A percentile compares a stretch with the other conserved stretches of the same genome.
These are phyloP conservation scores for Heliconius cydno DNA, from an alignment of 2,888 invertebrate species.

Conservation along the genomic window DNA sequence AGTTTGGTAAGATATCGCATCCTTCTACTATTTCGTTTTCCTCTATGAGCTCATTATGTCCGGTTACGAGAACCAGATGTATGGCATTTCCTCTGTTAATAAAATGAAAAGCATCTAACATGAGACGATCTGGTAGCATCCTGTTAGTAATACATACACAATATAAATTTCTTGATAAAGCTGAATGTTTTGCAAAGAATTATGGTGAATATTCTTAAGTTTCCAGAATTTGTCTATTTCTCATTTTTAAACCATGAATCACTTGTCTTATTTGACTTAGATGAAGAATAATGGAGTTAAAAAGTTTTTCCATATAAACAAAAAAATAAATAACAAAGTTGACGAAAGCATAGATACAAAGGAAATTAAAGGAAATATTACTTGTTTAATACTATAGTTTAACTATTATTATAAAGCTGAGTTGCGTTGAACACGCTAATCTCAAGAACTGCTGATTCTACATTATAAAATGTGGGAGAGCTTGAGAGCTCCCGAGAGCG, in stretches of 20 bases:
- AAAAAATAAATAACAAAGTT: background rate
- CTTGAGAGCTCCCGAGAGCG: too few relatives aligned
- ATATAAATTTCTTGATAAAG: background rate
- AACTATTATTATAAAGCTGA: too few relatives aligned
- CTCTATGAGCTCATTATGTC: conserved; percentile 59
- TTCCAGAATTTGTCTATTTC: background rate
- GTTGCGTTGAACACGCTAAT: too few relatives aligned
- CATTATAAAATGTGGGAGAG: too few relatives aligned
- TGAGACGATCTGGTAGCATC: conserved; percentile 41
- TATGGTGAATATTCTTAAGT: background rate
- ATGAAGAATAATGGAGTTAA: background rate
- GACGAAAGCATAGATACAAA: background rate
- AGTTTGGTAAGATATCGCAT: conserved; percentile 61
- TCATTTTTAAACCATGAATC: background rate
- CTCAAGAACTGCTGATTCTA: too few relatives aligned
- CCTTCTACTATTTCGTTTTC: conserved; percentile 68
- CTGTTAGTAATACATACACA: conserved; percentile 28
- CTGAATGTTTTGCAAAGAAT: background rate
- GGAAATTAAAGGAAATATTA: too few relatives aligned
- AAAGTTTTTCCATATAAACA: background rate
- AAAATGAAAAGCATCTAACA: conserved; percentile 53
- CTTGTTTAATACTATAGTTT: too few relatives aligned
- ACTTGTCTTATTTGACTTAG: background rate
- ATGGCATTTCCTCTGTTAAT: conserved; percentile 65
- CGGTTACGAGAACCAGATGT: conserved; percentile 65